Base-by-base conservation (phyloP, 1,140 invertebrate genomes). In the Bombus breviceps region DNA sequence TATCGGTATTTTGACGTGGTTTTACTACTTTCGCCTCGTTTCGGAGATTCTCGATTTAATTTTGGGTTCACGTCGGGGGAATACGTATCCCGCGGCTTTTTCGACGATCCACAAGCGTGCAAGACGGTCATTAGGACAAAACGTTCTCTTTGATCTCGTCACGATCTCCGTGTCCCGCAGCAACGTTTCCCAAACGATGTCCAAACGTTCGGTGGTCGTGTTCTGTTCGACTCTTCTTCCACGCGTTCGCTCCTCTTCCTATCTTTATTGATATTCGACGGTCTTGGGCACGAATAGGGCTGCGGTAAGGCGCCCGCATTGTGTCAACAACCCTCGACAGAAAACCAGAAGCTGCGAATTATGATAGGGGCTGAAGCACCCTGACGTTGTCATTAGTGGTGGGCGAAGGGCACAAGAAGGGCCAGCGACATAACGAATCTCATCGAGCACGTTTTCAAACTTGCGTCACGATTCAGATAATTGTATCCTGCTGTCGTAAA, bases 331-430 rank as follows among this genome's bases (percentile, higher is more conserved):
- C 91, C 92, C 92, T 93, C 92, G 80, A 92, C 91, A 89, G 92
- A 92, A 92, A 92, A 92, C 81, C 92, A 93, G 92, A 93, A 93
- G 92, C 92, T 93, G 92, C 92, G 92, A 93, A 93, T 93, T 93
- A 93, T 91, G 92, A 93, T 93, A 93, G 92, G 92, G 92, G 92
- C 89, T 86, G 87, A 80, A 92, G 87, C 87, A 90, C 79, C 91
- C 91, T 83, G 92, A 89, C 88, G 91, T 92, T 93, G 92, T 93
- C 92, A 93, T 93, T 93, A 93, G 91, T 88, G 88, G 82, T 64
- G 76, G 64, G 32, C 64, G 81, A 77, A 69, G 73, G 72, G 59
- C 10, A 62, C 57, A 43, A 59, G 59, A 37, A 47, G n/a, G 53
- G 73, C 25, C 39, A 18, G 59, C 43, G n/a, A 81, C 39, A 18